Percentiles rank a stretch among this genome's conserved stretches.
These are phyloP conservation scores for Embidobia sp. DNA, from an alignment of 2,888 invertebrate genomes.

Conservation along the genomic window DNA sequence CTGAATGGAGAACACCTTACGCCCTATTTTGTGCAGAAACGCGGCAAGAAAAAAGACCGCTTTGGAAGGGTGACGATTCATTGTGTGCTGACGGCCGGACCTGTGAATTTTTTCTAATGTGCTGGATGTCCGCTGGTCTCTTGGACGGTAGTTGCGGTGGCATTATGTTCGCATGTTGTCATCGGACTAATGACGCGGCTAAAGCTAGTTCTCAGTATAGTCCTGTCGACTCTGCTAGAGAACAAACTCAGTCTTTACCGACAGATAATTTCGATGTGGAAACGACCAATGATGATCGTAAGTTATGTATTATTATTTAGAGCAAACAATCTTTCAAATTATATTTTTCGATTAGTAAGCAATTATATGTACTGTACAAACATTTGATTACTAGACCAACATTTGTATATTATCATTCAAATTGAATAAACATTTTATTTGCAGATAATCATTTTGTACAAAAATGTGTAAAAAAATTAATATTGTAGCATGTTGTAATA, in stretches of 20 bases:
- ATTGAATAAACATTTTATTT: background rate
- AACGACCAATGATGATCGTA: conserved; percentile 84
- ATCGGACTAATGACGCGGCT: conserved; percentile 83
- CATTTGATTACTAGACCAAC: too few relatives aligned
- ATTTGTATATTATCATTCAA: too few relatives aligned
- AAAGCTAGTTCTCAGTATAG: conserved; percentile 79
- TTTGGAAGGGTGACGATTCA: conserved; percentile 82
- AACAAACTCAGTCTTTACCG: conserved; percentile 76
- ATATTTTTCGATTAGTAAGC: too few relatives aligned
- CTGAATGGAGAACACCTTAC: conserved; percentile 45
- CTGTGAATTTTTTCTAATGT: conserved; percentile 95
- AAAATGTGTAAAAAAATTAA: conserved; percentile 8
- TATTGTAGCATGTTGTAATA: conserved; percentile 43
- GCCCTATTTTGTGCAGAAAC: conserved; percentile 77
- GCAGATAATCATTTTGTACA: too few relatives aligned
- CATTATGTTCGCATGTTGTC: conserved; percentile 93
- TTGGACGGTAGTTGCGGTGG: conserved; percentile 92
- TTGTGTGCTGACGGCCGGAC: conserved; percentile 88
- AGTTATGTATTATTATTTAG: conserved; percentile 74
- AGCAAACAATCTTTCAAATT: conserved; percentile 34
- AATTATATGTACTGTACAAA: too few relatives aligned
- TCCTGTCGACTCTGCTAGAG: conserved; percentile 78
- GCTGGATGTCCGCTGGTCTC: conserved; percentile 94
- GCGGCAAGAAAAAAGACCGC: conserved; percentile 79
- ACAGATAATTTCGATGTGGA: conserved; percentile 83